Conservation (phyloP, 2,113 vertebrate species). For the Peromyscus californicus region DNA sequence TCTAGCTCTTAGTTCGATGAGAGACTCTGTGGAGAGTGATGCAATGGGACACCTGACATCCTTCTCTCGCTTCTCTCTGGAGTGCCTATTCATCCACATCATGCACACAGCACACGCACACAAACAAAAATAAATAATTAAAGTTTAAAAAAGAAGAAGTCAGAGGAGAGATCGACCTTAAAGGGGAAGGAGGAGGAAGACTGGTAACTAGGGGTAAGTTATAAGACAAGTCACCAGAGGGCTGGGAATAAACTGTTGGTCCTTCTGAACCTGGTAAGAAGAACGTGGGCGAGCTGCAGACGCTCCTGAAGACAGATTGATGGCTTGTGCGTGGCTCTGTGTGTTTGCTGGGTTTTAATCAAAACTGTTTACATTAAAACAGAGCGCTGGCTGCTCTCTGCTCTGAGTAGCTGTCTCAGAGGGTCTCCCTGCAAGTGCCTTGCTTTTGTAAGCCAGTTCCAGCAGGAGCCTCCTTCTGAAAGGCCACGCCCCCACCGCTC, state of each 20-base stretch:
- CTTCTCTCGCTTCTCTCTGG: background rate
- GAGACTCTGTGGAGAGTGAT: background rate
- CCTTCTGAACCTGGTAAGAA: background rate
- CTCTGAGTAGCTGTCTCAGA: background rate
- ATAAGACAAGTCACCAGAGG: background rate
- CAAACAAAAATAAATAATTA: background rate
- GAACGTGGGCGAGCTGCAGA: background rate
- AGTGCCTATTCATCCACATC: background rate
- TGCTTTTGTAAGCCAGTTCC: background rate
- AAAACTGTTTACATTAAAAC: background rate
- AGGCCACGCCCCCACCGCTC: constrained; percentile 29
- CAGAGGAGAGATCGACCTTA: background rate
- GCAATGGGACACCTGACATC: background rate
- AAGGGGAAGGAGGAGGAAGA: background rate
- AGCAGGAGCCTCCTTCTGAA: background rate
- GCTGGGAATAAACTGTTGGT: background rate
- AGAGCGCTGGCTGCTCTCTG: background rate
- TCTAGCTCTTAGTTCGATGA: background rate
- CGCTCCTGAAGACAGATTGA: constrained; percentile 1
- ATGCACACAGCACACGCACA: background rate
- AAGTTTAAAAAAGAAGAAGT: background rate
- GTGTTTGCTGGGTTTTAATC: constrained; percentile 9
- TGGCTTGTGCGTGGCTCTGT: background rate
- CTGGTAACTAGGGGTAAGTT: background rate
- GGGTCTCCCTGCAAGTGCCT: background rate